Base-by-base conservation (phyloP, 2,113 vertebrate species). In the Theropithecus gelada region DNA sequence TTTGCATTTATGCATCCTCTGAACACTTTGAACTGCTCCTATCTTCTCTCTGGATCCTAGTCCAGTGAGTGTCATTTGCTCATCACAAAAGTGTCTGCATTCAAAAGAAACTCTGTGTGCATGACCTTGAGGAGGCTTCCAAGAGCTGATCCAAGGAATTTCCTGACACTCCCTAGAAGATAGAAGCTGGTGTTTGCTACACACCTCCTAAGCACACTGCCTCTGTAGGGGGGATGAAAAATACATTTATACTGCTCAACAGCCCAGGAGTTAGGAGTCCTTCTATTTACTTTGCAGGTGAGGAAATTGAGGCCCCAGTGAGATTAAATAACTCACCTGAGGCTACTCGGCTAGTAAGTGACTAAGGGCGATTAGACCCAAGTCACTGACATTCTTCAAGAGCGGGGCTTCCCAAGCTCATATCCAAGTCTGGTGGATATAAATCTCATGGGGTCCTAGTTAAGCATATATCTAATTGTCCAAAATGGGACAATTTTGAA, bases 1-100 rank as follows among this genome's bases (percentile, higher is more conserved):
- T 27, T 83, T 32, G 13, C 23, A 12, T 61, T 78, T n/a, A 13
- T 9, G 13, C 68, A 23, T 22, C 82, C 92, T 97, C 90, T 92
- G 92, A 80, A 97, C 97, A n/a, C 32, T 80, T 30, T 88, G 88
- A 97, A 96, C 79, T 0, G 1, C 48, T 85, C 92, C 7, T 4
- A 48, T 94, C 95, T 97, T 90, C 91, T 94, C 95, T 83, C 57
- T 89, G 86, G 88, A 96, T 96, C 97, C 95, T 85, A 10, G 92
- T 97, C 84, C 75, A 45, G 61, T 61, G 59, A 25, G 94, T 32
- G 68, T 66, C 70, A 59, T 52, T 83, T 93, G 89, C 64, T 85
- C 98, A 82, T 25, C 78, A 88, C 43, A 55, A 48, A 79, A 27
- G 12, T 3, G 9, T n/a, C 72, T 30, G 20, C 89, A 25, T 94